Percentiles rank a stretch among this genome's conserved stretches.
Evolutionary conservation across 2,888 invertebrate species (phyloP).

Genomic region (Cynaeus angustus): DNA sequence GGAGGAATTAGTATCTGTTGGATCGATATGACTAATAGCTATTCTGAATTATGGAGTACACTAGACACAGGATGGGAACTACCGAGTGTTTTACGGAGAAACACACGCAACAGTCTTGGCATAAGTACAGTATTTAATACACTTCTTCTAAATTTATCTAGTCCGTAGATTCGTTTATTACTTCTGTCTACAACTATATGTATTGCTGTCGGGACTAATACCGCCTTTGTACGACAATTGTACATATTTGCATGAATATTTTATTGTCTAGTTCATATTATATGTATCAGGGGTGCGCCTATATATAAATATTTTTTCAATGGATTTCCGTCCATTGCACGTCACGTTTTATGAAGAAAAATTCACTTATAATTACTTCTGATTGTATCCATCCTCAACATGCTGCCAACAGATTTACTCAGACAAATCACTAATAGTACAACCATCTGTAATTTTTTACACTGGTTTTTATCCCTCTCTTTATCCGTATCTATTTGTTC

Average conservation of each 20-base stretch:
- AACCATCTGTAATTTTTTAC: too few relatives aligned
- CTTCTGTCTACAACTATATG: not conserved
- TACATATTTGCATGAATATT: not conserved
- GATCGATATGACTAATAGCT: constrained; percentile 63
- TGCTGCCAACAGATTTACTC: too few relatives aligned
- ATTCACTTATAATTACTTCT: too few relatives aligned
- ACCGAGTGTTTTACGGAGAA: constrained; percentile 57
- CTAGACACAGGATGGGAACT: constrained; percentile 61
- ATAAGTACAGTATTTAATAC: constrained; percentile 35
- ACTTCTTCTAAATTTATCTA: constrained; percentile 16
- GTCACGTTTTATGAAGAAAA: too few relatives aligned
- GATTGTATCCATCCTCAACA: too few relatives aligned
- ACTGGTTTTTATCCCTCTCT: too few relatives aligned
- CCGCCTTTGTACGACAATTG: not conserved
- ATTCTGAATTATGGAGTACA: constrained; percentile 63
- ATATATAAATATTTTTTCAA: too few relatives aligned
- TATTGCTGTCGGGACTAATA: not conserved
- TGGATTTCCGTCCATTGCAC: too few relatives aligned
- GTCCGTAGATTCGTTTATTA: not conserved
- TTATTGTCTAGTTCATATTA: too few relatives aligned
- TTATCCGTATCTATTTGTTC: too few relatives aligned
- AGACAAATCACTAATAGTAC: too few relatives aligned
- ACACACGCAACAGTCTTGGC: constrained; percentile 57
- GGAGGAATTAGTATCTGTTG: constrained; percentile 38
- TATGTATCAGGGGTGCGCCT: too few relatives aligned